Conservation (phyloP, 2,113 vertebrate genomes). For the Nycticorax nycticorax region DNA sequence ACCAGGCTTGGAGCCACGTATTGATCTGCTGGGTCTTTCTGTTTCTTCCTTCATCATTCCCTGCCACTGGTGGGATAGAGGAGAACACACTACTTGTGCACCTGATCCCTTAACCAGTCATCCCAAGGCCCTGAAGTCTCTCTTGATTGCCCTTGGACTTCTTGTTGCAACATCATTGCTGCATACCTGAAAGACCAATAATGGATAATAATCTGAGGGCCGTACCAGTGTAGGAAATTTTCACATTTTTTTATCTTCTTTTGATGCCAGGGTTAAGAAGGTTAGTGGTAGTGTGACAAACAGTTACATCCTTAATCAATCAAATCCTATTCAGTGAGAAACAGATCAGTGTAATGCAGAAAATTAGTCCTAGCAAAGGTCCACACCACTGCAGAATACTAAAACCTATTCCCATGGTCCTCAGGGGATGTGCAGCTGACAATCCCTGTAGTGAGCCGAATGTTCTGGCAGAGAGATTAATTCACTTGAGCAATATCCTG, state of each 20-base stretch:
- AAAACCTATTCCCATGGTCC: neutral
- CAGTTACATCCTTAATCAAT: neutral
- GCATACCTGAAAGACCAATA: too few relatives aligned
- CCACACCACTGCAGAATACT: neutral
- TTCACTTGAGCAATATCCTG: neutral
- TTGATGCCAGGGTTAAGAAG: neutral
- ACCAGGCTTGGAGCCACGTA: too few relatives aligned
- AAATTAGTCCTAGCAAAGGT: neutral
- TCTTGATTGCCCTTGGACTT: too few relatives aligned
- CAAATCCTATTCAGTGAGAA: neutral
- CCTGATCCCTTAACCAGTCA: too few relatives aligned
- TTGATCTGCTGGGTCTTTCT: too few relatives aligned
- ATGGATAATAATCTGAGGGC: too few relatives aligned
- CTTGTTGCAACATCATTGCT: too few relatives aligned
- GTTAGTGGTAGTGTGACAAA: neutral
- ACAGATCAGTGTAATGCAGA: neutral
- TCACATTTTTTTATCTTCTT: neutral
- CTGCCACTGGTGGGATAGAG: too few relatives aligned
- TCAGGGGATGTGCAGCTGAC: neutral
- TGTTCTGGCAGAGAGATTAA: neutral
- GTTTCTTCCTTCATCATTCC: too few relatives aligned
- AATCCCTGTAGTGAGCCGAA: neutral
- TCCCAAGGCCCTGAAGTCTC: too few relatives aligned
- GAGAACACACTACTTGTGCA: too few relatives aligned
- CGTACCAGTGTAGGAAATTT: too few relatives aligned